Conservation (phyloP, 2,797 vertebrate genomes). For the Manis crassicaudata region DNA sequence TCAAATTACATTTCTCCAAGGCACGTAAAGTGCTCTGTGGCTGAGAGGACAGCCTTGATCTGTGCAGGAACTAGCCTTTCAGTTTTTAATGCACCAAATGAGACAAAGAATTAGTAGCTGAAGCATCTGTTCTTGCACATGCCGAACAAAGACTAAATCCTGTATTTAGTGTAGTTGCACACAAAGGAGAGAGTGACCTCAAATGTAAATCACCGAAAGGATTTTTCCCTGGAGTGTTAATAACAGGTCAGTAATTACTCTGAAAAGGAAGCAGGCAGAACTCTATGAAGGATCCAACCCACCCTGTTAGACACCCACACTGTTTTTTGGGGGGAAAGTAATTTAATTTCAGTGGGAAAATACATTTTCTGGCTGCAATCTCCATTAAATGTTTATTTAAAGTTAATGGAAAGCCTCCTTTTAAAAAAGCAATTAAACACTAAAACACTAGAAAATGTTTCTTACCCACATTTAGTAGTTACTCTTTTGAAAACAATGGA, state of each 20-base stretch:
- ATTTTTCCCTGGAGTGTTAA: slow-evolving; percentile 21
- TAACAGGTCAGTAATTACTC: slow-evolving; percentile 63
- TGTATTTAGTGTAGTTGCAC: neutral
- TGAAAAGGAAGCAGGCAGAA: slow-evolving; percentile 32
- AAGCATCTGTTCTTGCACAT: slow-evolving; percentile 39
- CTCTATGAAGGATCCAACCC: neutral
- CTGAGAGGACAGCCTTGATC: neutral
- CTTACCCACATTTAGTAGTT: neutral
- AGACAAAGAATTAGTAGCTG: slow-evolving; percentile 45
- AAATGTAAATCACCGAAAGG: slow-evolving; percentile 6
- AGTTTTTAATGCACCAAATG: slow-evolving; percentile 59
- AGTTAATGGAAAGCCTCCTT: slow-evolving; percentile 40
- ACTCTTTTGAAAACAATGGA: slow-evolving; percentile 25
- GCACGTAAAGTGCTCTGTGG: neutral
- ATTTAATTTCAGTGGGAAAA: slow-evolving; percentile 60
- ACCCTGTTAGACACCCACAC: neutral
- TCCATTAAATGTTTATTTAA: slow-evolving; percentile 71
- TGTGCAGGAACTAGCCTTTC: neutral
- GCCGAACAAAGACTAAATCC: neutral
- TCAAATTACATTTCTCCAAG: neutral
- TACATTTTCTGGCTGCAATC: neutral
- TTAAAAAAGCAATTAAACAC: slow-evolving; percentile 62
- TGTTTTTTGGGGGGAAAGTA: slow-evolving; percentile 26
- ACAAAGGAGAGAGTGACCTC: slow-evolving; percentile 40
- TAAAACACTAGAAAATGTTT: neutral